Conservation (phyloP, 2,888 invertebrate species). For the Empis livida region DNA sequence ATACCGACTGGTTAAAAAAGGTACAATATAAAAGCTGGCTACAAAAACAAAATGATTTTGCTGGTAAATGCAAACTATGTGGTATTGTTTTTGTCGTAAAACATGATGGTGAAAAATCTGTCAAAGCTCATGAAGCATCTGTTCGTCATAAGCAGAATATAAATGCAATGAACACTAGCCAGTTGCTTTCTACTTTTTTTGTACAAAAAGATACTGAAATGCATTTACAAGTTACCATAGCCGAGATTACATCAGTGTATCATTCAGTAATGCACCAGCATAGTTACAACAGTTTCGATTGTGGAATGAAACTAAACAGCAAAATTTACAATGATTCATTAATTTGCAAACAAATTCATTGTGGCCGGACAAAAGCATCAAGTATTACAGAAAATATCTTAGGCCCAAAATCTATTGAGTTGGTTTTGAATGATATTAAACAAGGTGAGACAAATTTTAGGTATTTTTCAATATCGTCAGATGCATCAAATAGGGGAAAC, state of each 20-base stretch:
- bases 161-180: no score
- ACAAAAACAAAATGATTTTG: neutral
- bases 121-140: neutral
- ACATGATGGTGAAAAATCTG: conserved; percentile 1
- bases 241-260: neutral
- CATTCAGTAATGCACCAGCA: neutral
- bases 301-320: neutral
- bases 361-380: neutral
- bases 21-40: no score
- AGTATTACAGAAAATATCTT: neutral
- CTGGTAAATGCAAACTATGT: neutral
- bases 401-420: neutral
- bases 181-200: no score
- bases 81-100: neutral
- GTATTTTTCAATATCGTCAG: no score
- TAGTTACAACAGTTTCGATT: neutral
- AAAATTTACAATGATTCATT: no score
- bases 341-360: neutral
- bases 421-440: neutral
- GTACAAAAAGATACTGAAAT: neutral
- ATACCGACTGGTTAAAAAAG: no score
- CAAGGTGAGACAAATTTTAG: no score
- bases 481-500: no score
- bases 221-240: neutral
- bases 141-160: neutral